phyloP scores from a whole-genome alignment of 2,113 vertebrate species.

The Merops nubicus region DNA sequence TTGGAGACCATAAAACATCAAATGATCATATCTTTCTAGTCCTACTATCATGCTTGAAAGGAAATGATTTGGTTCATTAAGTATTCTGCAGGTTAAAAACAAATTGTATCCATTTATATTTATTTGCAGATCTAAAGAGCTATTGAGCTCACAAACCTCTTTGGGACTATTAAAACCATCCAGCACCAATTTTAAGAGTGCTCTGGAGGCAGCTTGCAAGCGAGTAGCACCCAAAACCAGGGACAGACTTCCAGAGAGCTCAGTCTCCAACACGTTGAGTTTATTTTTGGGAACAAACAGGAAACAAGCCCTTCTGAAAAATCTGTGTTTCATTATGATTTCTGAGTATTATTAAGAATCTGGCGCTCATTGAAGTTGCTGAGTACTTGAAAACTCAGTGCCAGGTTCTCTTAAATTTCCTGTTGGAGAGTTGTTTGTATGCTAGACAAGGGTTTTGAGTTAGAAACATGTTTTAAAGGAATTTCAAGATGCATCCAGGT shows the following conservation, averaged over 20 bases:
- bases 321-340: conserved; percentile 28
- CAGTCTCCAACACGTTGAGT: not conserved
- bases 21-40: conserved; percentile 41
- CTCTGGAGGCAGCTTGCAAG: not conserved
- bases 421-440: not conserved
- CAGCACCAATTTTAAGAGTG: conserved; percentile 17
- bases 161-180: conserved; percentile 20
- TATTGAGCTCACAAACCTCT: not conserved
- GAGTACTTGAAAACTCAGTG: conserved; percentile 31
- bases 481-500: not conserved
- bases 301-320: conserved; percentile 19
- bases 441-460: not conserved
- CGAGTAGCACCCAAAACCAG: conserved; percentile 15
- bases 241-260: not conserved
- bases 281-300: conserved; percentile 18
- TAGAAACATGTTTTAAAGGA: not conserved
- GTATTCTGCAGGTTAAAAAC: conserved; percentile 48
- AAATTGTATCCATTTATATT: conserved; percentile 46
- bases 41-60: conserved; percentile 49
- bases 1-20: conserved; percentile 42
- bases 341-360: conserved; percentile 37
- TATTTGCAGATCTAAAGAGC: conserved; percentile 42
- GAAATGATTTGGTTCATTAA: conserved; percentile 59
- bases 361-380: not conserved
- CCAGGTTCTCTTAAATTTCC: conserved; percentile 11